Base-by-base conservation (phyloP, 2,888 invertebrate genomes). In the Carabus problematicus region DNA sequence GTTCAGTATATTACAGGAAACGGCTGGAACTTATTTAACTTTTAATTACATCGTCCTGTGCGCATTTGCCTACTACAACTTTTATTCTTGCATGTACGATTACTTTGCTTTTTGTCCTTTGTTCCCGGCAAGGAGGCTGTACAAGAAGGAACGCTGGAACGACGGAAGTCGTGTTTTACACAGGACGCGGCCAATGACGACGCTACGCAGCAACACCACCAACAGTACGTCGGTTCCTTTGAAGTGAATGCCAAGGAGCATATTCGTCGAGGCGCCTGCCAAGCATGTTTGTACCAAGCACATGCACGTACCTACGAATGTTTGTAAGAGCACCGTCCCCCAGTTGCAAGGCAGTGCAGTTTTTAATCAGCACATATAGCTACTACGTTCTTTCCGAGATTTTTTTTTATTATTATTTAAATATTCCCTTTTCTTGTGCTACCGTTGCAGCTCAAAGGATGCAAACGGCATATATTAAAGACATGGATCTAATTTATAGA, bases 21-120 rank as follows among this genome's bases (percentile, higher is more conserved):
- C 70, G 72, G 70, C 64, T 58, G 64, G 69, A 73, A 73, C 73
- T 73, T 73, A 73, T 74, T 73, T 73, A 74, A 74, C 74, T 73
- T 75, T 75, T 75, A 75, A 75, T 75, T 75, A 73, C 73, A 70
- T 72, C 73, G 72, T 72, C 73, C 73, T 72, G 72, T 72, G 73
- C 73, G 74, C 70, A 29, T 71, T 66, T 66, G 66, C 66, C 66
- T 66, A 66, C 66, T 59, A 72, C 58, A 69, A 73, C 71, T 70
- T 73, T 72, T 70, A 69, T 69, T 66, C 66, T n/a, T 66, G 66
- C 47, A 66, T 66, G 47, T 70, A 70, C 71, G 71, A 72, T 70
- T 72, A 70, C 70, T 71, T 71, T 55, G 61, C 59, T 64, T 68
- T 71, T 72, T 66, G 71, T 60, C 60, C 67, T 71, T 72, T 71